Evolutionary conservation across 2,888 invertebrate genomes (phyloP).

Genomic region (Apamea epomidion): DNA sequence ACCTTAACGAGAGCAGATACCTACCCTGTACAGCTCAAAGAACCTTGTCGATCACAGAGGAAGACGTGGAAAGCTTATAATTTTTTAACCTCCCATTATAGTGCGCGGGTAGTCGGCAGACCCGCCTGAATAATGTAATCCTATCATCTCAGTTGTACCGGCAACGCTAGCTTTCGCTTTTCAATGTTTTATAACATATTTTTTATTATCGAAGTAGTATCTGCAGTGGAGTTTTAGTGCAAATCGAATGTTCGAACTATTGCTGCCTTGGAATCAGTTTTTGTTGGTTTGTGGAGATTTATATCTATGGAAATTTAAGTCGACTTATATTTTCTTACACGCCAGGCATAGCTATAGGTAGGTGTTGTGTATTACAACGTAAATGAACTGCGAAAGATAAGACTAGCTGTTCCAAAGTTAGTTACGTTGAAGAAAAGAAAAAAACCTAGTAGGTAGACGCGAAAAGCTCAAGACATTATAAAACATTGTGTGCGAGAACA

Average conservation of each 20-base stretch:
- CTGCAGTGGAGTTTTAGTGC: constrained; percentile 46
- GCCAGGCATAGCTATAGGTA: neutral
- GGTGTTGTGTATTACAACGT: constrained; percentile 2
- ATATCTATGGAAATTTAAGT: neutral
- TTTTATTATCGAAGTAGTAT: constrained; percentile 45
- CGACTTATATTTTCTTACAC: neutral
- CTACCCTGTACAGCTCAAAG: constrained; percentile 1
- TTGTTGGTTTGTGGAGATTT: neutral
- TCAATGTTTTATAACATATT: constrained; percentile 61
- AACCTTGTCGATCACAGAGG: constrained; percentile 41
- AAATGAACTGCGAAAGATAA: constrained; percentile 42
- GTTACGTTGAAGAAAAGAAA: neutral
- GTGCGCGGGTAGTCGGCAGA: constrained; percentile 56
- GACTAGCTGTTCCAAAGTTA: neutral
- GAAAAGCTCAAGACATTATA: neutral
- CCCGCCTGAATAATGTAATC: constrained; percentile 68
- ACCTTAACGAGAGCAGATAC: constrained; percentile 3
- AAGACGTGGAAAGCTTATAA: constrained; percentile 63
- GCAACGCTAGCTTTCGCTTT: constrained; percentile 41
- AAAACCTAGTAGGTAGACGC: neutral
- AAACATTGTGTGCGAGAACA: neutral
- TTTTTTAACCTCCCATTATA: constrained; percentile 64
- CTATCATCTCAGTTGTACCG: constrained; percentile 61
- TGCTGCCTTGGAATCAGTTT: neutral
- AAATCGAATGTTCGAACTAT: constrained; percentile 43